Base-by-base conservation (phyloP, 2,888 invertebrate genomes). In the Drosophila putrida region DNA sequence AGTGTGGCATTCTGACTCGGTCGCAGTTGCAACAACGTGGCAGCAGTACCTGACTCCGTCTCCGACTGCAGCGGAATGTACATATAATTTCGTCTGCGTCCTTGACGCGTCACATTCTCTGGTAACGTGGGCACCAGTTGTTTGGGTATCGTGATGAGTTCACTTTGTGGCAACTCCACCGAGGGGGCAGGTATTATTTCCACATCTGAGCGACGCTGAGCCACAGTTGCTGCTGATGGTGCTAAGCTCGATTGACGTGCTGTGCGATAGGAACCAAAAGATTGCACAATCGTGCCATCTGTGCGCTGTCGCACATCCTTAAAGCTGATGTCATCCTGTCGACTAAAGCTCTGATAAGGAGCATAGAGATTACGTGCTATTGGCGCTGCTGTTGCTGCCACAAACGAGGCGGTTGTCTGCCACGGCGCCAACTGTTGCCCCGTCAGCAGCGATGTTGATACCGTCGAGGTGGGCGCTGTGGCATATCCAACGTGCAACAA, bases 301-400 rank as follows among this genome's bases (percentile, higher is more conserved):
- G 79, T 74, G 49, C 91, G 86, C 64, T 87, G 88, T 2, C 89
- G 86, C 74, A 90, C 83, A 66, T 92, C 90, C 33, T 90, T 87
- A 60, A 90, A 92, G 46, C 90, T 89, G 51, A 91, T 79, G 49
- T 92, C 90, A 64, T 93, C 92, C 4, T 90, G 79, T 71, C 90
- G 91, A 4, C 90, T 91, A 60, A 93, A 93, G 8, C 89, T 79
- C 74, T 93, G 88, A 64, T 90, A 90, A 3, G 93, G 93, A 5
- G 92, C 91, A 65, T 91, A 92, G n/a, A 93, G 86, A 75, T 93
- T 93, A 4, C 92, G 88, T 0, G 92, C 92, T 2, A 83, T 80
- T 25, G 89, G 82, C 15, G 78, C 80, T 11, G 72, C 70, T 4
- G 75, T 80, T 5, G 65, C 71, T 3, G 79, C 57, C 43, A 2